A percentile compares a stretch with the other conserved stretches of the same genome.
phyloP scores from a whole-genome alignment of 1,140 invertebrate species.

The Aradophagus sp. region DNA sequence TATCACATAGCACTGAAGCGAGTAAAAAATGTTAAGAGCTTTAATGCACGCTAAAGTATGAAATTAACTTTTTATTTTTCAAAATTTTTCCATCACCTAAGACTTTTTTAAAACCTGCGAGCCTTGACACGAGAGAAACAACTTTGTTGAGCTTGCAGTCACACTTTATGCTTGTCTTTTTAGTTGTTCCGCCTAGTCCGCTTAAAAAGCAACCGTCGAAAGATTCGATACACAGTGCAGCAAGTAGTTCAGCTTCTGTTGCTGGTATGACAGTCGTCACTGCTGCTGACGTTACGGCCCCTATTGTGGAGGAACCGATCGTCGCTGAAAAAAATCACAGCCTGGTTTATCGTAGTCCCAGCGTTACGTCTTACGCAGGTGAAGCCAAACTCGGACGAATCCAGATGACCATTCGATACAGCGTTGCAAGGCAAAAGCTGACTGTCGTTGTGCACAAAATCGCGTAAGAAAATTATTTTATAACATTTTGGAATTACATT shows the following conservation, averaged over 20 bases:
- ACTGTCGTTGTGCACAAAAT: slow-evolving; percentile 91
- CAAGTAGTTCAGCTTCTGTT: slow-evolving; percentile 58
- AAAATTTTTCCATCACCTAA: not conserved
- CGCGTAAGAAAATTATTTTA: slow-evolving; percentile 86
- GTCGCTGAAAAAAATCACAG: slow-evolving; percentile 56
- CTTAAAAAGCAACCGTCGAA: slow-evolving; percentile 69
- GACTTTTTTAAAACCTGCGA: too few species aligned
- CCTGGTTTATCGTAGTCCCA: slow-evolving; percentile 69
- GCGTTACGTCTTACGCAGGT: slow-evolving; percentile 78
- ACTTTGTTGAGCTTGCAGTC: not conserved
- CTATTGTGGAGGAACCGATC: slow-evolving; percentile 64
- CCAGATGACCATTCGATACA: slow-evolving; percentile 90
- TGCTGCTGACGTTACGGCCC: slow-evolving; percentile 44
- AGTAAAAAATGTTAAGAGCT: not conserved
- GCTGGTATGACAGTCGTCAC: slow-evolving; percentile 50
- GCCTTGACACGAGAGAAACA: not conserved
- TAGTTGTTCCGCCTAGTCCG: slow-evolving; percentile 63
- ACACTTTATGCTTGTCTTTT: slow-evolving; percentile 34
- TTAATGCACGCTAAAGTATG: not conserved
- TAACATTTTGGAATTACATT: too few species aligned
- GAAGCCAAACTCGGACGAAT: slow-evolving; percentile 85
- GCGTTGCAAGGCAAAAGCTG: slow-evolving; percentile 85
- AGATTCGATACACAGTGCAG: slow-evolving; percentile 69
- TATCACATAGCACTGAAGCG: slow-evolving; percentile 6
- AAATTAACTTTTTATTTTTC: not conserved